These are phyloP conservation scores for Trematocara unimaculatum DNA, from an alignment of 2,113 vertebrate species.

Conservation along the genomic window DNA sequence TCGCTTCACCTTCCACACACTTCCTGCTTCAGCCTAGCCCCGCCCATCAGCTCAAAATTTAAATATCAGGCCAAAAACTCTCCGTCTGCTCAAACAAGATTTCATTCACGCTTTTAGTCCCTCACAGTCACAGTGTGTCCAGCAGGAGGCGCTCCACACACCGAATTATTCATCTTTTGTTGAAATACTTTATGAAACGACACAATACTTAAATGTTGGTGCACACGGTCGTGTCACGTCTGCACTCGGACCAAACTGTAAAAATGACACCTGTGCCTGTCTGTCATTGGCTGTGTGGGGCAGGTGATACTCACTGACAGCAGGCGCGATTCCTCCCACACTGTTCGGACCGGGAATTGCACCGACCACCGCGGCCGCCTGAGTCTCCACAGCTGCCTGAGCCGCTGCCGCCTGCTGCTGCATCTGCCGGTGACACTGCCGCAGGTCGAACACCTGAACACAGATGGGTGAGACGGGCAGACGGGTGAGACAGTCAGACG, in stretches of 20 bases:
- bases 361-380: conserved; percentile 64
- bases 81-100: neutral
- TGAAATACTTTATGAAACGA: neutral
- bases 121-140: neutral
- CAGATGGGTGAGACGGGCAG: neutral
- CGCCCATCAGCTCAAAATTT: neutral
- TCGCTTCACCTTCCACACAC: neutral
- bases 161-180: neutral
- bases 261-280: neutral
- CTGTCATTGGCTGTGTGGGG: neutral
- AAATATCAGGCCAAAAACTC: neutral
- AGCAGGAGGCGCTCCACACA: neutral
- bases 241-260: neutral
- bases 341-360: conserved; percentile 67
- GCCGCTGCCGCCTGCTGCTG: conserved; percentile 78
- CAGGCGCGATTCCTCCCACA: conserved; percentile 67
- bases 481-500: neutral
- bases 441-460: conserved; percentile 74
- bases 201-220: neutral
- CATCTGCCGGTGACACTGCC: conserved; percentile 82
- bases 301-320: conserved; percentile 63
- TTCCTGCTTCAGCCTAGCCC: neutral
- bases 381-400: conserved; percentile 66
- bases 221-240: neutral
- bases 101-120: neutral